Evolutionary conservation across 2,113 vertebrate genomes (phyloP).

Genomic region (Natator depressus): DNA sequence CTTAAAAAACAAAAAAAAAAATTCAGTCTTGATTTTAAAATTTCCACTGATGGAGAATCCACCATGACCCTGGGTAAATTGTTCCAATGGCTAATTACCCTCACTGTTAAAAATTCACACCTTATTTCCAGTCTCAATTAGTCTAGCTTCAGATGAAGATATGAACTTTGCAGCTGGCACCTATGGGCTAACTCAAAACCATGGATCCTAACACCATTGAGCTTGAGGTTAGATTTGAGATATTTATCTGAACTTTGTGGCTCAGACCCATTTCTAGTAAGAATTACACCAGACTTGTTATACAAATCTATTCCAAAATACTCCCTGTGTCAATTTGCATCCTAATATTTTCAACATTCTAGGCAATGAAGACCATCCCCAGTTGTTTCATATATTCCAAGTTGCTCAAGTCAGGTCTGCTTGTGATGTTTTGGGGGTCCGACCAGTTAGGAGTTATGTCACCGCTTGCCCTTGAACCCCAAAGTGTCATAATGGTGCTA

Average conservation of each 20-base stretch:
- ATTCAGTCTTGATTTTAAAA: not conserved
- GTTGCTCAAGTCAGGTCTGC: not conserved
- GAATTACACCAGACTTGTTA: constrained; percentile 9
- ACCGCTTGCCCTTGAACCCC: not conserved
- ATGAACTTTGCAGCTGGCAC: not conserved
- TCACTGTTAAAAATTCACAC: not conserved
- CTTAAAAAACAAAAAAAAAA: not conserved
- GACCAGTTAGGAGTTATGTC: not conserved
- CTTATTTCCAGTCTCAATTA: not conserved
- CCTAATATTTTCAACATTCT: constrained; percentile 27
- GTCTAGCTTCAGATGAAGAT: not conserved
- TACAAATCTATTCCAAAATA: not conserved
- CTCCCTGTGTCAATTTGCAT: not conserved
- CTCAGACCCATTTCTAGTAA: not conserved
- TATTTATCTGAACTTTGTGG: not conserved
- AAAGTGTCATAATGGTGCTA: not conserved
- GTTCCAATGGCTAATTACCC: not conserved
- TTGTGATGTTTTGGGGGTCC: not conserved
- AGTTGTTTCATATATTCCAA: not conserved
- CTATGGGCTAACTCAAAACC: not conserved
- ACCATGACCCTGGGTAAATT: not conserved
- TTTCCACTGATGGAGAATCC: not conserved
- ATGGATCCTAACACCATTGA: not conserved
- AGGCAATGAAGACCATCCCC: not conserved
- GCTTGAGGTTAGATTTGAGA: not conserved